These are phyloP conservation scores for Drosophila mayri DNA, from an alignment of 1,140 invertebrate genomes.

Conservation along the genomic window DNA sequence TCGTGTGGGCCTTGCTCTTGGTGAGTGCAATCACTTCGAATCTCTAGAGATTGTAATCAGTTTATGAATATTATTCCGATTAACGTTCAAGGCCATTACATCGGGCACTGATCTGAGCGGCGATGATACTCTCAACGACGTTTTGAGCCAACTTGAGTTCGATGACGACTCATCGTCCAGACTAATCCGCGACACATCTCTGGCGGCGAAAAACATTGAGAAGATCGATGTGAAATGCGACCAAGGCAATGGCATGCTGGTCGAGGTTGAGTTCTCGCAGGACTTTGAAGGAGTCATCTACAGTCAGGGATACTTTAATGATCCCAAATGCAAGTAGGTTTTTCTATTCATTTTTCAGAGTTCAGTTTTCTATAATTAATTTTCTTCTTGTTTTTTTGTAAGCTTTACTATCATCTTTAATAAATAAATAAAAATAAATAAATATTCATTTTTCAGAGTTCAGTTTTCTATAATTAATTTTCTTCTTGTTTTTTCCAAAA, in stretches of 20 bases:
- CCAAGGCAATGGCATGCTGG: conserved; percentile 86
- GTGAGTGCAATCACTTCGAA: conserved; percentile 37
- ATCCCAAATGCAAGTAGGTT: conserved; percentile 88
- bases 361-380: neutral
- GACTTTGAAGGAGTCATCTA: conserved; percentile 90
- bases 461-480: neutral
- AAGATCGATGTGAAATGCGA: conserved; percentile 89
- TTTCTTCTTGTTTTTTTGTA: conserved; percentile 36
- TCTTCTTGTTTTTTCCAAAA: conserved; percentile 62
- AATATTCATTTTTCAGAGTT: neutral
- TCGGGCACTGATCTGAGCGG: conserved; percentile 44
- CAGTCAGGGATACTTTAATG: conserved; percentile 89
- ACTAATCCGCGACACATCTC: conserved; percentile 51
- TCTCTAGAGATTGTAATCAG: conserved; percentile 18
- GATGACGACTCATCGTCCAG: conserved; percentile 47
- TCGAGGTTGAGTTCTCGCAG: conserved; percentile 88
- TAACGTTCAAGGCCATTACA: conserved; percentile 60
- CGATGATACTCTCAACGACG: conserved; percentile 55
- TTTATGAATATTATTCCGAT: conserved; percentile 22
- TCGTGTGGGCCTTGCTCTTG: conserved; percentile 71
- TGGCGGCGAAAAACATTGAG: conserved; percentile 83
- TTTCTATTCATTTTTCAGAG: too few relatives aligned
- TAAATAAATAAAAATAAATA: too few relatives aligned
- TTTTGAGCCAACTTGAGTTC: conserved; percentile 40
- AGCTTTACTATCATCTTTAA: too few relatives aligned